Evolutionary conservation across 2,113 vertebrate species (phyloP).

Genomic region (Crotalus tigris): DNA sequence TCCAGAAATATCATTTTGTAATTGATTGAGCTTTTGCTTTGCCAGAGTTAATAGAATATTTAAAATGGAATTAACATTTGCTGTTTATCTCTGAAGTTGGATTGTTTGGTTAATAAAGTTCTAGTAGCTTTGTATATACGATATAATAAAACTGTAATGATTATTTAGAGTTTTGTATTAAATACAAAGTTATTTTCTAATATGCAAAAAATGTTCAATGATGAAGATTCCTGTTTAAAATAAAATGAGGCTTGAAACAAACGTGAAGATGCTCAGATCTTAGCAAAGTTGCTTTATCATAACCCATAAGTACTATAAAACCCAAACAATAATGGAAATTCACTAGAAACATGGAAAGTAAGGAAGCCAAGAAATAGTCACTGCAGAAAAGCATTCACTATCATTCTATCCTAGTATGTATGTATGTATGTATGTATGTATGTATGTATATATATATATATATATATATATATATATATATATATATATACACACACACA

Average conservation of each 20-base stretch:
- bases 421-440: too few species aligned
- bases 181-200: background rate
- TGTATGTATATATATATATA: too few species aligned
- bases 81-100: background rate
- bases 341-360: background rate
- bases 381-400: background rate
- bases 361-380: background rate
- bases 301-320: background rate
- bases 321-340: background rate
- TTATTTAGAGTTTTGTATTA: background rate
- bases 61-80: background rate
- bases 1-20: background rate
- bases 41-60: constrained; percentile 1
- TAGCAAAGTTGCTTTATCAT: background rate
- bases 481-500: too few species aligned
- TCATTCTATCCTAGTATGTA: too few species aligned
- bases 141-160: background rate
- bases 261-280: background rate
- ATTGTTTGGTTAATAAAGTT: background rate
- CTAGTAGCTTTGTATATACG: background rate
- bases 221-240: background rate
- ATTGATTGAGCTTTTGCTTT: background rate
- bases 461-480: too few species aligned
- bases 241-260: background rate
- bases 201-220: background rate